Evolutionary conservation across 2,888 invertebrate genomes (phyloP), one percentile per base, ranked within the genome.

Genomic region (Marasmarcha lunaedactyla): DNA sequence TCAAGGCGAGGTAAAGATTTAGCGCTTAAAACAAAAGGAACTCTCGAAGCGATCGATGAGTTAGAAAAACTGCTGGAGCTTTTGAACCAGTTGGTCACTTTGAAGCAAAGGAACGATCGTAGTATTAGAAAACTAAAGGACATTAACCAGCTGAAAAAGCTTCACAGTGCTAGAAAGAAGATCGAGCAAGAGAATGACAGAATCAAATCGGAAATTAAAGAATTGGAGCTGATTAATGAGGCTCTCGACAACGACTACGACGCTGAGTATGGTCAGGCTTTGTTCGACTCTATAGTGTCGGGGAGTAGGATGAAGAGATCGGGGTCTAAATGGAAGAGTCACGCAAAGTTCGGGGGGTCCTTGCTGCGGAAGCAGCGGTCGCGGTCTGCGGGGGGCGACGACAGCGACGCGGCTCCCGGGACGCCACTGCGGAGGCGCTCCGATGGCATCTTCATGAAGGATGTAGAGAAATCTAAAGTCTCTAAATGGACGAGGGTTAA

Each of bases 401-500:
- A 88, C 14, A 78, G 86, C 47, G 81, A 83, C 36, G 71, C 50
- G 0, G 45, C 68, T 4, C 70, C 72, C 0, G 72, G 71, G 0
- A 71, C 76, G 9, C 78, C 78, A 1, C 40, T 78, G 13, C 61
- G 83, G 44, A 64, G 73, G 47, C 67, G 68, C 38, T 81, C 76
- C 6, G 84, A 76, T 43, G 76, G 74, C 1, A 51, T 81, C 1
- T 77, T 74, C 36, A 49, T 61, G 36, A 83, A 81, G 41, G 78
- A 79, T 49, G 73, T 79, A 0, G 84, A 84, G 12, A 84, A 81
- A 41, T 84, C 89, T 0, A 90, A 90, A 57, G 88, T 91, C 37
- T 93, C 94, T 0, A 94, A 94, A 60, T 95, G 94, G 94, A 93
- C 93, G 0, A 90, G 90, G 71, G 94, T 95, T 7, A 95, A 94